Conservation (phyloP, 2,888 invertebrate species). For the Leptinotarsa tumamoca region DNA sequence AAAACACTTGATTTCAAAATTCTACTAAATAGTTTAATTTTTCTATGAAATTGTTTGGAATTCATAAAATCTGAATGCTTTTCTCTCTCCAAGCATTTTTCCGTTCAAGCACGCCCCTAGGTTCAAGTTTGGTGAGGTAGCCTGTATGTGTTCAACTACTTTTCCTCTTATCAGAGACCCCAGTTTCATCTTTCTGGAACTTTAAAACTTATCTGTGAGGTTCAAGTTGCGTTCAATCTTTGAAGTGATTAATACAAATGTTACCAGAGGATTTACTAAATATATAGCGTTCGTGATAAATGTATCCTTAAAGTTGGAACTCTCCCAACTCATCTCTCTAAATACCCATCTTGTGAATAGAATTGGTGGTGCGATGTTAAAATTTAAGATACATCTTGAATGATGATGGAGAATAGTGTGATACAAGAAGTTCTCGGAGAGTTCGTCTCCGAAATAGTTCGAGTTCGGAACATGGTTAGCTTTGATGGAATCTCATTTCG, state of each 20-base stretch:
- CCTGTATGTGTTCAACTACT: too few relatives aligned
- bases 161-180: neutral
- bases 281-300: neutral
- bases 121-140: too few relatives aligned
- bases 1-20: too few relatives aligned
- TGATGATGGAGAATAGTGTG: neutral
- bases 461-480: neutral
- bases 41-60: too few relatives aligned
- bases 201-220: neutral
- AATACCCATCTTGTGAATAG: neutral
- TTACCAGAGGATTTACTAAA: neutral
- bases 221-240: neutral
- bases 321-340: constrained; percentile 7
- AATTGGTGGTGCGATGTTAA: neutral
- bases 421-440: constrained; percentile 11
- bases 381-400: constrained; percentile 4
- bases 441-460: neutral
- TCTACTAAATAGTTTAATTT: too few relatives aligned
- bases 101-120: too few relatives aligned
- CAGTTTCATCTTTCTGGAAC: neutral
- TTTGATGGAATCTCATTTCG: neutral
- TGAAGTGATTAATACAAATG: neutral
- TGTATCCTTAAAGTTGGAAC: constrained; percentile 3
- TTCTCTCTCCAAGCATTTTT: too few relatives aligned
- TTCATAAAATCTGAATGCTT: too few relatives aligned